phyloP scores from a whole-genome alignment of 2,888 invertebrate genomes.

The Meganola albula region DNA sequence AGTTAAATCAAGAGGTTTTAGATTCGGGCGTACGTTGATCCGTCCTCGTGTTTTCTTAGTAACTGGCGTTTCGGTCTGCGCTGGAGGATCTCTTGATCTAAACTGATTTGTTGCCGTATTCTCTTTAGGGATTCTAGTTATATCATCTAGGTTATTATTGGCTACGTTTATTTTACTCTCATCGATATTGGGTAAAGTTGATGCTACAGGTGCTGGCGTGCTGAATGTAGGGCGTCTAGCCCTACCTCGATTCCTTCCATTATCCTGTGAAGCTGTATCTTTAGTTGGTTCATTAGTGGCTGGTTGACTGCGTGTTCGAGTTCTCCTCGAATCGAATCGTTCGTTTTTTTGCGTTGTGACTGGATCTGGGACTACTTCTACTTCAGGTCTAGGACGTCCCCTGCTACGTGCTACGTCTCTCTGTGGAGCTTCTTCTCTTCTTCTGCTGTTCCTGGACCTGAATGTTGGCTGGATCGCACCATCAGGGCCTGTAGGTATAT shows the following conservation, averaged over 20 bases:
- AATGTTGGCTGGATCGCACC: conserved; percentile 39
- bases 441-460: conserved; percentile 48
- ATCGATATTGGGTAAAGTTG: conserved; percentile 38
- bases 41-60: conserved; percentile 44
- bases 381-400: conserved; percentile 45
- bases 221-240: conserved; percentile 35
- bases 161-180: conserved; percentile 50
- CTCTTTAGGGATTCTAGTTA: conserved; percentile 43
- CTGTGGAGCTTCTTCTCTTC: conserved; percentile 44
- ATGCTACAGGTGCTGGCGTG: conserved; percentile 32
- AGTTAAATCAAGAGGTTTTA: conserved; percentile 47
- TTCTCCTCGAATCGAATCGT: conserved; percentile 61
- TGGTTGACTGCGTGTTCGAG: conserved; percentile 54
- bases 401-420: conserved; percentile 41
- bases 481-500: conserved; percentile 32
- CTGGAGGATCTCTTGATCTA: conserved; percentile 45
- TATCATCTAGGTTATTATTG: conserved; percentile 45
- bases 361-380: conserved; percentile 34
- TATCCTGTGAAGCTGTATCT: conserved; percentile 33
- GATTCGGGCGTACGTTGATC: conserved; percentile 42
- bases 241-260: conserved; percentile 41
- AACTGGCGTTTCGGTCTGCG: conserved; percentile 39
- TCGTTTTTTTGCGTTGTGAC: conserved; percentile 42
- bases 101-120: conserved; percentile 41
- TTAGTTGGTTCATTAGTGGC: conserved; percentile 32